Conservation (phyloP, 2,888 invertebrate species). For the Dasypolia templi region DNA sequence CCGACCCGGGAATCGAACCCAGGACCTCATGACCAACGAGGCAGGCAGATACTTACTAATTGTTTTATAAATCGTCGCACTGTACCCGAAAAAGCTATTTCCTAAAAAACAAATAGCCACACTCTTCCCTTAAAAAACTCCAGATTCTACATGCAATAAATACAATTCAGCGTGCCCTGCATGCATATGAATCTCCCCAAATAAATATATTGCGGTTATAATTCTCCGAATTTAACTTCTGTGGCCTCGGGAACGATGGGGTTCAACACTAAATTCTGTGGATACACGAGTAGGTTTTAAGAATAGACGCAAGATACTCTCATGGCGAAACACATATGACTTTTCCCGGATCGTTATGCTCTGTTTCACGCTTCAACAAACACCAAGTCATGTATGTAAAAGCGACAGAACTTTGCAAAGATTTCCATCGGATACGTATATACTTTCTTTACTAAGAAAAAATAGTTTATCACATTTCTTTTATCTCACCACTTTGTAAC, state of each 20-base stretch:
- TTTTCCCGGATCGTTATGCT: constrained; percentile 32
- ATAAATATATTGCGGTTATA: neutral
- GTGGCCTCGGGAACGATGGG: neutral
- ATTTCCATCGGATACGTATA: constrained; percentile 16
- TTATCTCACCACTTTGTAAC: no score
- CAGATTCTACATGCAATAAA: no score
- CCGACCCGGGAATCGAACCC: no score
- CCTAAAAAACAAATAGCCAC: no score
- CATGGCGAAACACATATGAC: constrained; percentile 46
- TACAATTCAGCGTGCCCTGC: no score
- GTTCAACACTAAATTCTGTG: constrained; percentile 28
- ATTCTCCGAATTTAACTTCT: neutral
- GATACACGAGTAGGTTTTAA: constrained; percentile 27
- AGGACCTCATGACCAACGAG: no score
- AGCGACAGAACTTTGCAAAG: constrained; percentile 41
- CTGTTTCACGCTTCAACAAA: constrained; percentile 42
- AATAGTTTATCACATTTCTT: neutral
- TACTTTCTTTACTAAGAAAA: no score
- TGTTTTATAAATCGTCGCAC: no score
- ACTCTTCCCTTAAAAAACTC: no score
- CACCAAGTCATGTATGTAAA: constrained; percentile 52
- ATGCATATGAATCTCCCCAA: neutral
- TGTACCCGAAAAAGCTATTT: no score
- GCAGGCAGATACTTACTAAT: no score
- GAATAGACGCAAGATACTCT: constrained; percentile 30